Percentiles rank a stretch among this genome's conserved stretches.
phyloP scores from a whole-genome alignment of 2,797 vertebrate species.

The Stomatorhinus walkeri region DNA sequence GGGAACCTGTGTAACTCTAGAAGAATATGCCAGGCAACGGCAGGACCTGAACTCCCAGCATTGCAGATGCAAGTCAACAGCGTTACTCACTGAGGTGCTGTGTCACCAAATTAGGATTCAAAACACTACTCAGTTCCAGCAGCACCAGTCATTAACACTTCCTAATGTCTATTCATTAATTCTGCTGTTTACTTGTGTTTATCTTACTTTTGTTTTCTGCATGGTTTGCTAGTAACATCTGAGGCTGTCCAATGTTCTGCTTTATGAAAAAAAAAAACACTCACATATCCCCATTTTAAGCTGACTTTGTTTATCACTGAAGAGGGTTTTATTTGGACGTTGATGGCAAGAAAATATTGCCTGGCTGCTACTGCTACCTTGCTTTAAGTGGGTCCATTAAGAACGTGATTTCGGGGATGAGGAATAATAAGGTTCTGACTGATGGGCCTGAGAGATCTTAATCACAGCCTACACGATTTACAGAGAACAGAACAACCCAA shows the following conservation, averaged over 20 bases:
- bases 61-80: background rate
- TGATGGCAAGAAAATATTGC: background rate
- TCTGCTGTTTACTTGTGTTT: background rate
- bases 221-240: background rate
- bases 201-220: background rate
- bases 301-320: background rate
- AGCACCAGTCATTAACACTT: background rate
- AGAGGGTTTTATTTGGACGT: background rate
- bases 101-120: background rate
- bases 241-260: background rate
- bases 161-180: background rate
- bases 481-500: constrained; percentile 7
- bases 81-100: background rate
- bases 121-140: background rate
- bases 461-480: background rate
- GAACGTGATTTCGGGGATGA: background rate
- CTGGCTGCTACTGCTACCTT: background rate
- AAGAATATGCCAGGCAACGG: background rate
- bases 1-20: background rate
- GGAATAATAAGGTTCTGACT: background rate
- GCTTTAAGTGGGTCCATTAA: background rate
- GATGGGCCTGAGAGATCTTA: background rate
- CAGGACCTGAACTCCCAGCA: background rate
- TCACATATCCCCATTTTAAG: background rate
- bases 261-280: background rate